Base-by-base conservation (phyloP, 1,140 invertebrate genomes). In the Tyrophagus putrescentiae region DNA sequence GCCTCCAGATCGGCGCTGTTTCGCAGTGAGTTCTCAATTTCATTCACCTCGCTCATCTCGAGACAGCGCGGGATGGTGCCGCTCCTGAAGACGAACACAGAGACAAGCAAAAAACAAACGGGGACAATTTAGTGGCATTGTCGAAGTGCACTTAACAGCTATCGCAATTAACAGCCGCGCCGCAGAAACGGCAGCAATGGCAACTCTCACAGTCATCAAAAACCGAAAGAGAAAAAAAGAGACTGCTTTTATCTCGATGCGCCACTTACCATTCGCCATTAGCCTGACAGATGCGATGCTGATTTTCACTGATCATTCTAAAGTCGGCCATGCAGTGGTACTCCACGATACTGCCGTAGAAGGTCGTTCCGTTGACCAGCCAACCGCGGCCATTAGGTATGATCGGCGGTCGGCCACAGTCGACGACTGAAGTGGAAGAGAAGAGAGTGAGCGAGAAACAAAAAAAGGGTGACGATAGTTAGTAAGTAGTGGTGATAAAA, bases 321-420 rank as follows among this genome's bases (percentile, higher is more conserved):
- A 79, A 90, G 63, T 85, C 83, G 6, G 85, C 85, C 56, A 90
- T 72, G 68, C 91, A 95, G 64, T 87, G 83, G 70, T 92, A 94
- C 67, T 89, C 84, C 1, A 88, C 81, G 2, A 82, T 80, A 57
- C 84, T 84, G 6, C 82, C 83, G 67, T 84, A 92, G 4, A 80
- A 76, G 0, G 84, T 88, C 0, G 84, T 83, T 25, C 82, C 81
- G 66, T 93, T 91, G 36, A 87, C 80, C 7, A 88, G 79, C 65
- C 89, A 88, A 1, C 88, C 81, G 62, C 86, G 76, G 0, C 87
- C 87, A 69, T 91, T 90, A 52, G 87, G 82, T 48, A 89, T 84
- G 3, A 76, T 71, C 7, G 61, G 63, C 0, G 87, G 87, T 58
- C 82, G 77, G 44, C 81, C 82, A 68, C 88, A 91, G 65, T 89